phyloP scores from a whole-genome alignment of 2,888 invertebrate species.

The Choreutis nemorana region DNA sequence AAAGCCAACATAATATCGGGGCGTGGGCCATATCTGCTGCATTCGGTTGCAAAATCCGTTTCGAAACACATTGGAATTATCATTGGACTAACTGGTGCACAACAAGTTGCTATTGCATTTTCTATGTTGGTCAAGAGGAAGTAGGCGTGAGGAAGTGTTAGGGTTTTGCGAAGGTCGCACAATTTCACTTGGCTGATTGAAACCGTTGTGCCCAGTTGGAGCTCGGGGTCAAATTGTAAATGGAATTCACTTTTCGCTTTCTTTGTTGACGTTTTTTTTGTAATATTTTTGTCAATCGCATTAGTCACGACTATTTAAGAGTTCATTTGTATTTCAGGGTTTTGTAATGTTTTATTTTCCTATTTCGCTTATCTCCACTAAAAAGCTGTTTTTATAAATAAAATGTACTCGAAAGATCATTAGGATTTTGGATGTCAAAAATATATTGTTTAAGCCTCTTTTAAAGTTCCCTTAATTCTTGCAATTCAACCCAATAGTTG shows the following conservation, averaged over 20 bases:
- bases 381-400: too few species aligned
- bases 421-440: too few species aligned
- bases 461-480: too few species aligned
- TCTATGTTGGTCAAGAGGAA: conserved; percentile 39
- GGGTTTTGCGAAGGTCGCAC: conserved; percentile 40
- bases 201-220: conserved; percentile 21
- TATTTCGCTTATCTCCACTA: too few species aligned
- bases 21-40: conserved; percentile 52
- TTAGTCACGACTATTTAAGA: too few species aligned
- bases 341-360: too few species aligned
- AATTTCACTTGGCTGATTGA: conserved; percentile 31
- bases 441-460: too few species aligned
- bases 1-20: conserved; percentile 43
- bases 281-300: too few species aligned
- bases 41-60: conserved; percentile 48
- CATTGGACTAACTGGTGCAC: conserved; percentile 61
- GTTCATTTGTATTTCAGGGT: too few species aligned
- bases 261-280: conserved; percentile 2
- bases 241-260: neutral
- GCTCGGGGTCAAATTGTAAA: conserved; percentile 6
- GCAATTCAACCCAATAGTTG: too few species aligned
- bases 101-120: conserved; percentile 39
- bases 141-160: conserved; percentile 46
- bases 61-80: conserved; percentile 62
- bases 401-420: too few species aligned